These are phyloP conservation scores for Drosophila dives DNA, from an alignment of 2,888 invertebrate genomes.

Conservation along the genomic window DNA sequence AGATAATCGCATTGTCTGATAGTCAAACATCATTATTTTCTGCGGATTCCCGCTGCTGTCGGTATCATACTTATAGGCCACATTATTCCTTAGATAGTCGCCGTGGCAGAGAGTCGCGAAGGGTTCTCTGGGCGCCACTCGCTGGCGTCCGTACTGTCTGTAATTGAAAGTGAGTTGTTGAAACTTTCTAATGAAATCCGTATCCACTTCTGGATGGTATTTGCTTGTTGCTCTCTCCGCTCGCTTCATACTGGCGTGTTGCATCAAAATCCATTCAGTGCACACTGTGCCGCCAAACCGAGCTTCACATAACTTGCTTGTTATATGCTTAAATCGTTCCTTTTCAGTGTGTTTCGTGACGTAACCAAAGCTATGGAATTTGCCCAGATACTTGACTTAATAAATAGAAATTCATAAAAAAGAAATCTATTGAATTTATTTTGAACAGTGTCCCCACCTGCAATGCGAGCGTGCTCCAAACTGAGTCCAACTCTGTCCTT, in stretches of 20 bases:
- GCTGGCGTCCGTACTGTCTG: constrained; percentile 64
- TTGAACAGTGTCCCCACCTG: constrained; percentile 57
- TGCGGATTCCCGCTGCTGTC: constrained; percentile 56
- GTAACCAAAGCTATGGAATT: constrained; percentile 82
- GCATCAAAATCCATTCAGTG: constrained; percentile 50
- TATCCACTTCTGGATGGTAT: constrained; percentile 69
- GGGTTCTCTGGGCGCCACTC: constrained; percentile 80
- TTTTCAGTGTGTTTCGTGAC: constrained; percentile 75
- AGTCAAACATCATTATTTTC: constrained; percentile 84
- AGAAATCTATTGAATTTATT: background rate
- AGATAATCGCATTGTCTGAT: constrained; percentile 82
- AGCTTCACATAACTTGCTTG: constrained; percentile 68
- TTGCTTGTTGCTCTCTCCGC: constrained; percentile 41
- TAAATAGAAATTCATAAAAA: background rate
- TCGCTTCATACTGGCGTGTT: constrained; percentile 52
- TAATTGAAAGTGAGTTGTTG: constrained; percentile 46
- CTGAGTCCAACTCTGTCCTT: constrained; percentile 74
- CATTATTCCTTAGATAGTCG: constrained; percentile 83
- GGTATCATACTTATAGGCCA: constrained; percentile 81
- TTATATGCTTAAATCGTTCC: constrained; percentile 65
- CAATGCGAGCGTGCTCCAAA: constrained; percentile 80
- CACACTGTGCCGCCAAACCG: constrained; percentile 57
- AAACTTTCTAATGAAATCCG: constrained; percentile 69
- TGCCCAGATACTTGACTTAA: constrained; percentile 75
- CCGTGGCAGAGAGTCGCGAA: constrained; percentile 83